Evolutionary conservation across 64 coral and sea anemone species (phyloP), one percentile per base, ranked within the genome.

Genomic region (Stylophora pistillata): DNA sequence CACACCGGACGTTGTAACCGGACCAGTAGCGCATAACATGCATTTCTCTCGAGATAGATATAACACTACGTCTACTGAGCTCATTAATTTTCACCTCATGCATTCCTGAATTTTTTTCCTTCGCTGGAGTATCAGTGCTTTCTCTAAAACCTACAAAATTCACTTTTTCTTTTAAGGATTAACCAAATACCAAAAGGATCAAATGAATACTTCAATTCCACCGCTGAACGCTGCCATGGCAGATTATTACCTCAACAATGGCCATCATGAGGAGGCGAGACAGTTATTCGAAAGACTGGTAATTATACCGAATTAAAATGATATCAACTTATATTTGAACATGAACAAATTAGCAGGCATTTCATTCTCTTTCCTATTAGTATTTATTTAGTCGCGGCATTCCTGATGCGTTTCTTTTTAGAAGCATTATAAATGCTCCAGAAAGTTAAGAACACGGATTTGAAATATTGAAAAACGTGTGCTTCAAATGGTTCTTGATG

Each of bases 201-300:
- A 93, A 60, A 98, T 94, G 95, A 89, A 94, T 16, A 74, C 91
- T 2, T 98, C 95, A 21, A 88, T 98, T 58, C 84, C 75, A 23
- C 47, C 18, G 16, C 30, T 98, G 5, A 98, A 98, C 30, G 76
- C 95, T 10, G 86, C 66, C 3, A 98, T 98, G 95, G 89, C 89
- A 10, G 95, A 98, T 81, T 78, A 94, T 76, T 98, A 98, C 58
- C 88, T 98, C 13, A 91, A 94, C 32, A 94, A 79, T 31, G 92
- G 92, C 56, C 95, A 94, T 56, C 88, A 94, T 17, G 85, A 91
- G 32, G 95, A 98, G 56, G 95, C 95, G 3, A 58, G 89, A 27
- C 60, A 91, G 72, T 70, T 98, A 15, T 91, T 98, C 78, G 69
- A 89, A 72, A 79, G 95, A 65, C 32, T 98, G n/a, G 92, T 98